Evolutionary conservation across 2,888 invertebrate species (phyloP).

Genomic region (Hybos culiciformis): DNA sequence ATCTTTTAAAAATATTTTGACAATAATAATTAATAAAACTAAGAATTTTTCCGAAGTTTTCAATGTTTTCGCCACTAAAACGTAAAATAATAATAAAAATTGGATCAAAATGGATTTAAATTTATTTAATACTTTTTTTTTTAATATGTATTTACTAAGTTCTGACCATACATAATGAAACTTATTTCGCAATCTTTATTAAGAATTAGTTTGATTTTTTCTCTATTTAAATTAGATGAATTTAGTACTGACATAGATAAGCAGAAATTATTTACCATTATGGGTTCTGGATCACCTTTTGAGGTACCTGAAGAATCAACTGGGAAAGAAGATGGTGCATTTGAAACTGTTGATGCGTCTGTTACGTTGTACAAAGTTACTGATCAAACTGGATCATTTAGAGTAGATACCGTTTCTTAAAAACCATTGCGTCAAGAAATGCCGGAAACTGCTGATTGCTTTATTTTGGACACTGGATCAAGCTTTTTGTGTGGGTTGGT

Average conservation of each 20-base stretch:
- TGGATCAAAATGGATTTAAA: too few species aligned
- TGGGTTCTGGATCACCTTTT: conserved; percentile 59
- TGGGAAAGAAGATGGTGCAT: conserved; percentile 61
- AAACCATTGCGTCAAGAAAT: conserved; percentile 60
- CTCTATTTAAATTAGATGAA: too few species aligned
- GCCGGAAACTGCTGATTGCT: conserved; percentile 45
- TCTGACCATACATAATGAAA: too few species aligned
- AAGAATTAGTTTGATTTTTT: too few species aligned
- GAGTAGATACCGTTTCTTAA: conserved; percentile 49
- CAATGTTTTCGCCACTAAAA: too few species aligned
- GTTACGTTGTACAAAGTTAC: conserved; percentile 56
- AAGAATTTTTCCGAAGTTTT: too few species aligned
- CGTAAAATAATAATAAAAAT: too few species aligned
- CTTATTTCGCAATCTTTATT: too few species aligned
- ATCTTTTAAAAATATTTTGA: too few species aligned
- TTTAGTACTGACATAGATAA: conserved; percentile 47
- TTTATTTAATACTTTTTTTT: too few species aligned
- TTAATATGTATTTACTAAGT: too few species aligned
- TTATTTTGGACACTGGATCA: conserved; percentile 65
- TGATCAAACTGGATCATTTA: conserved; percentile 50
- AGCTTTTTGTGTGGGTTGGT: conserved; percentile 80
- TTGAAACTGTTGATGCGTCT: conserved; percentile 51
- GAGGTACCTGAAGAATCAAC: conserved; percentile 57
- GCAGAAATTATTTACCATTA: conserved; percentile 59
- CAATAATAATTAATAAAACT: too few species aligned